Percentiles rank a stretch among this genome's conserved stretches.
phyloP scores from a whole-genome alignment of 2,797 vertebrate species.

The Phrynocephalus guinanensis region DNA sequence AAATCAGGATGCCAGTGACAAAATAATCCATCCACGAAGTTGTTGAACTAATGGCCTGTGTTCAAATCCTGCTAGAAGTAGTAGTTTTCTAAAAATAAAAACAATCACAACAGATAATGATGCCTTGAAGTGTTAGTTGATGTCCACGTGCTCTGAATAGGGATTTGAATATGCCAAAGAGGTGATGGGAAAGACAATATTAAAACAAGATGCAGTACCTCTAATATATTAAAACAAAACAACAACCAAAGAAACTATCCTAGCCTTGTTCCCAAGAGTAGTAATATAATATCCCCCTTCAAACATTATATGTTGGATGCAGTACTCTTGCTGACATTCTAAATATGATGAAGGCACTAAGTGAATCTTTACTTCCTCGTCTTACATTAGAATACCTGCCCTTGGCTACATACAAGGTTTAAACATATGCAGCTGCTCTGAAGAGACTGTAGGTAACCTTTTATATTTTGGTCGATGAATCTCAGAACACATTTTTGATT shows the following conservation, averaged over 20 bases:
- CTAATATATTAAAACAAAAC: neutral
- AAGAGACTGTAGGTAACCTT: neutral
- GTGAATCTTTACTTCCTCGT: neutral
- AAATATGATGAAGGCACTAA: neutral
- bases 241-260: neutral
- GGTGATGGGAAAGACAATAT: neutral
- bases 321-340: neutral
- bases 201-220: neutral
- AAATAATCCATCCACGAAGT: slow-evolving; percentile 44
- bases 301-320: neutral
- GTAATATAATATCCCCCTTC: neutral
- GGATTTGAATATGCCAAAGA: neutral
- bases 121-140: slow-evolving; percentile 34
- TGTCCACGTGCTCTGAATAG: slow-evolving; percentile 42
- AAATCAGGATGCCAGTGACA: slow-evolving; percentile 52
- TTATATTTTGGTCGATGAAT: neutral
- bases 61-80: slow-evolving; percentile 40
- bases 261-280: neutral
- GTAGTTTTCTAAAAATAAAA: slow-evolving; percentile 24
- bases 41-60: slow-evolving; percentile 15
- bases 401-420: slow-evolving; percentile 14
- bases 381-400: neutral
- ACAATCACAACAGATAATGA: slow-evolving; percentile 26
- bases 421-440: neutral
- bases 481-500: neutral